Percentiles rank a stretch among this genome's conserved stretches.
Conservation (phyloP, 2,888 invertebrate genomes). For the Calameuta pallipes region DNA sequence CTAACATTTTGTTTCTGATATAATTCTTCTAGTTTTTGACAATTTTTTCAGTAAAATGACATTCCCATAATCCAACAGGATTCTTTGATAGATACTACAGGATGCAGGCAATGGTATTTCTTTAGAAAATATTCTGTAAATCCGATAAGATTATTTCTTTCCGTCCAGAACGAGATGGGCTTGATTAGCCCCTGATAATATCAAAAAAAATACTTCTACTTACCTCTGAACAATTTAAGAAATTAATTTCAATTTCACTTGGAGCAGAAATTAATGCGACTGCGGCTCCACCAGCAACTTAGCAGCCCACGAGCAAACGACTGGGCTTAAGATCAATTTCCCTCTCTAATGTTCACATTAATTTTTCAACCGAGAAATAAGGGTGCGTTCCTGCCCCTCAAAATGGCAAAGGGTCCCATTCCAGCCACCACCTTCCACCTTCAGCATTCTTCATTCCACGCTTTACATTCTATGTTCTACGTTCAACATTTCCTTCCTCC, state of each 20-base stretch:
- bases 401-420: conserved; percentile 1
- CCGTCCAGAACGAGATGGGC: background rate
- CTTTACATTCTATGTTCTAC: background rate
- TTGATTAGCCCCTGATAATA: background rate
- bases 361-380: conserved; percentile 19
- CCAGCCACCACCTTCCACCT: conserved; percentile 1
- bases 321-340: conserved; percentile 26
- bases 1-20: too few relatives aligned
- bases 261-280: conserved; percentile 13
- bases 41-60: too few relatives aligned
- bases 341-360: conserved; percentile 25
- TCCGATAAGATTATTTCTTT: too few relatives aligned
- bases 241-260: conserved; percentile 22
- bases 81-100: too few relatives aligned
- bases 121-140: too few relatives aligned
- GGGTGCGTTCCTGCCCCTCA: background rate
- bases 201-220: conserved; percentile 6
- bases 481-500: background rate
- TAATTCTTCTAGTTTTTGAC: too few relatives aligned
- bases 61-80: too few relatives aligned
- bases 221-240: conserved; percentile 15
- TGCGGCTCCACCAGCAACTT: background rate
- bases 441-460: background rate
- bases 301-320: conserved; percentile 21
- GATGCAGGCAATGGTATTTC: too few relatives aligned